Conservation (phyloP, 2,113 vertebrate species). For the Amia ocellicauda region DNA sequence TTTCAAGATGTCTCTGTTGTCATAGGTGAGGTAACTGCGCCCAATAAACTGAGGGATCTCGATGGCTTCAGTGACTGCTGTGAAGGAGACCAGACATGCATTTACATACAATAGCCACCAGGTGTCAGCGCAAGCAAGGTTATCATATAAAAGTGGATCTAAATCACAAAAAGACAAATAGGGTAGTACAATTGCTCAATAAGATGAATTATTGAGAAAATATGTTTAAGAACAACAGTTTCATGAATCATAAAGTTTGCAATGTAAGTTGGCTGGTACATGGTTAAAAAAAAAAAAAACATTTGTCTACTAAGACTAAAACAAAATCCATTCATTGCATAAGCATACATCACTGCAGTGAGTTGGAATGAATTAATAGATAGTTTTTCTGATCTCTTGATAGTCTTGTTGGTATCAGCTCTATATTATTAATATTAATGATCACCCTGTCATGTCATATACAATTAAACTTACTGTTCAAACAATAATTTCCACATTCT, state of each 20-base stretch:
- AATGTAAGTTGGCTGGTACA: too few species aligned
- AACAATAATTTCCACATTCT: slow-evolving; percentile 97
- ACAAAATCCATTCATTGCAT: too few species aligned
- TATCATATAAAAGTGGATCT: background rate
- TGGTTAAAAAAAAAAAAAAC: too few species aligned
- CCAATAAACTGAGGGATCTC: slow-evolving; percentile 97
- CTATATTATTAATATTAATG: too few species aligned
- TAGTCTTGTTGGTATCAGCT: too few species aligned
- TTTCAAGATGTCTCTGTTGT: slow-evolving; percentile 85
- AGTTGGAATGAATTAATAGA: too few species aligned
- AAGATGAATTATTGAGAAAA: too few species aligned
- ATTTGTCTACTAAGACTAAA: too few species aligned
- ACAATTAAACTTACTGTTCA: slow-evolving; percentile 85
- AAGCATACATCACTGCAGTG: too few species aligned
- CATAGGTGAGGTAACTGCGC: slow-evolving; percentile 88
- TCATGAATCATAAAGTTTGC: too few species aligned
- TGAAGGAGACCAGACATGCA: slow-evolving; percentile 27
- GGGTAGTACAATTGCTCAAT: background rate
- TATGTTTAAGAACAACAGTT: too few species aligned
- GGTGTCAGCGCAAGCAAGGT: slow-evolving; percentile 26
- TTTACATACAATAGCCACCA: slow-evolving; percentile 34
- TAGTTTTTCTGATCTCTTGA: too few species aligned
- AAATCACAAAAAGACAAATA: background rate
- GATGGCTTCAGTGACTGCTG: slow-evolving; percentile 88
- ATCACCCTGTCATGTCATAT: background rate